Evolutionary conservation across 2,113 vertebrate species (phyloP), one percentile per base, ranked within the genome.

Genomic region (Dryoscopus gambensis): DNA sequence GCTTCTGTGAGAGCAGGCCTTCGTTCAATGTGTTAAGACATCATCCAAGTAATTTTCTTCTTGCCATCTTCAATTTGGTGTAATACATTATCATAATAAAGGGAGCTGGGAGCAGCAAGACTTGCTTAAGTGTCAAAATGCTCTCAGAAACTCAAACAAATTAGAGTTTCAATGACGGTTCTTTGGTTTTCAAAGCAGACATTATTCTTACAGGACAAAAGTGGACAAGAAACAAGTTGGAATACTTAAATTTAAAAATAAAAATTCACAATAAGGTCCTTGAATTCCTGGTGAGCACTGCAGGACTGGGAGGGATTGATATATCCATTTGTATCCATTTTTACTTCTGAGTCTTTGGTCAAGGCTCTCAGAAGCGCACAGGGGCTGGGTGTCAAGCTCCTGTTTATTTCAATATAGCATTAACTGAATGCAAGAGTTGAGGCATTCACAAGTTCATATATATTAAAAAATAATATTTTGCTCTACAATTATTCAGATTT

Each of bases 61-160:
- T 93, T 93, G 64, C 76, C 47, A 69, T 90, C 79, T 94, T 90
- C 53, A 47, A 84, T 94, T 86, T 87, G 60, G 52, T 39, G 33
- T 14, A 75, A 80, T 52, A 67, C 42, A 90, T 97, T 95, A 93
- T 60, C 90, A 90, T 90, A 94, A 94, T 75, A 93, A 96, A 86
- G 52, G 83, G 23, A 96, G 15, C 64, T 68, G 49, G 37, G 53
- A 94, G 62, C 44, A 87, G 44, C 40, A 70, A 83, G 62, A 13
- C 37, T 86, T 75, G 65, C 90, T 89, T 75, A 93, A 95, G 63
- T 70, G 79, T 92, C 79, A 93, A 80, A 96, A 82, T n/a, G 64
- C 53, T 74, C 65, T 80, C 40, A 35, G 90, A 90, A 94, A 57
- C 28, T 74, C 2, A 84, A 50, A 71, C 62, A 85, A 64, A 18